Evolutionary conservation across 2,113 vertebrate genomes (phyloP), one percentile per base, ranked within the genome.

Genomic region (Mugil cephalus): DNA sequence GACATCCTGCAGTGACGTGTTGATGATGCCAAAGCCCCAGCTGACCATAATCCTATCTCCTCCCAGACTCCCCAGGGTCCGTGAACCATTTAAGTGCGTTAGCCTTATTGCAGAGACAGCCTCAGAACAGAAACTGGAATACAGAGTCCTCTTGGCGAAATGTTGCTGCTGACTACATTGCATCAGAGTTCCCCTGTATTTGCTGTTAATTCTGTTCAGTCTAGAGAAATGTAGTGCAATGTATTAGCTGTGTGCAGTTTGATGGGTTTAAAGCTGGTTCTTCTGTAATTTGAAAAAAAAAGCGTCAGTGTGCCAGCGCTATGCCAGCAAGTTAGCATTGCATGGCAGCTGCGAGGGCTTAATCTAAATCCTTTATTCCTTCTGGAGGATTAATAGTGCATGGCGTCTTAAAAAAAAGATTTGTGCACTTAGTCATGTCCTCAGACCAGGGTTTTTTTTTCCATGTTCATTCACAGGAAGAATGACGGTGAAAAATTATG

Each of bases 11-110:
- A 50, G 78, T 89, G 81, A 88, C 61, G 59, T 77, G 74, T 63
- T 59, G 73, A 74, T 84, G 83, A 84, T 85, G 83, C 70, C 62
- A 83, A 85, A 87, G 79, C 77, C 78, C 30, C 38, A 60, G 50
- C 69, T 80, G 82, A 84, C 87, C 82, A 89, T 89, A 91, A 90
- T 90, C 87, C 76, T 42, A 24, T 83, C 75, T 73, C 52, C 69
- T 43, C 52, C 36, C 34, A 62, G 8, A 51, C 63, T 17, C 46
- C 36, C 50, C 7, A 17, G 70, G 69, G 50, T 74, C 69, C 39
- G 54, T 80, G 78, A 74, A 80, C 48, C 78, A 80, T 83, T 86
- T 80, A 36, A 68, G 68, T 18, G 35, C 2, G 46, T 86, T 87
- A 66, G 71, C 77, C 59, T 79, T 84, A 60, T 74, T 84, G 69